Percentiles rank a stretch among this genome's conserved stretches.
These are phyloP conservation scores for Pecten maximus DNA, from an alignment of 2,888 invertebrate genomes.

Conservation along the genomic window DNA sequence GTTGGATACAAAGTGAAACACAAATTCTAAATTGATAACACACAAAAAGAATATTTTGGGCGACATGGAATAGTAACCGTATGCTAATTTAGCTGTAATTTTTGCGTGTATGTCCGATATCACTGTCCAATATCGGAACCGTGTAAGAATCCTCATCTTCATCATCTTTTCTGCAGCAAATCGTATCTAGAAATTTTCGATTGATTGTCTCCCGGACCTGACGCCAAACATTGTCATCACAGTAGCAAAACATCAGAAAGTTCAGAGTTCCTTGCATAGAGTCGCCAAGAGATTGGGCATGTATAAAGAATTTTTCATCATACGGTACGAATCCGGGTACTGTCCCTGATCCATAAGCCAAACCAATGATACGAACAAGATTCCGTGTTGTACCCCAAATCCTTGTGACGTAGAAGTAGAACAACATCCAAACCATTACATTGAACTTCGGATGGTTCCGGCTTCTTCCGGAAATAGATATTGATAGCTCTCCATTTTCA, in stretches of 20 bases:
- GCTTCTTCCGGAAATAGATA: too few species aligned
- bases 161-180: not conserved
- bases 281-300: not conserved
- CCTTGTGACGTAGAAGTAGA: not conserved
- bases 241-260: not conserved
- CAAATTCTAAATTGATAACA: too few species aligned
- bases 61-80: too few species aligned
- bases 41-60: too few species aligned
- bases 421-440: not conserved
- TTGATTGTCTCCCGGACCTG: not conserved
- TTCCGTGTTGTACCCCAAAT: not conserved
- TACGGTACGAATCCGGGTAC: not conserved
- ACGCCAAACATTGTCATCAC: not conserved
- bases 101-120: too few species aligned
- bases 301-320: not conserved
- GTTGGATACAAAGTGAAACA: too few species aligned
- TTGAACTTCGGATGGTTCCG: not conserved
- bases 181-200: too few species aligned
- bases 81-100: too few species aligned
- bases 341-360: not conserved
- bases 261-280: not conserved
- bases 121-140: too few species aligned
- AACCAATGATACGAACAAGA: not conserved
- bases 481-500: too few species aligned
- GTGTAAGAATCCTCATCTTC: too few species aligned